These are phyloP conservation scores for Diploscapter pachys DNA, from an alignment of 1,140 invertebrate genomes.

Conservation along the genomic window DNA sequence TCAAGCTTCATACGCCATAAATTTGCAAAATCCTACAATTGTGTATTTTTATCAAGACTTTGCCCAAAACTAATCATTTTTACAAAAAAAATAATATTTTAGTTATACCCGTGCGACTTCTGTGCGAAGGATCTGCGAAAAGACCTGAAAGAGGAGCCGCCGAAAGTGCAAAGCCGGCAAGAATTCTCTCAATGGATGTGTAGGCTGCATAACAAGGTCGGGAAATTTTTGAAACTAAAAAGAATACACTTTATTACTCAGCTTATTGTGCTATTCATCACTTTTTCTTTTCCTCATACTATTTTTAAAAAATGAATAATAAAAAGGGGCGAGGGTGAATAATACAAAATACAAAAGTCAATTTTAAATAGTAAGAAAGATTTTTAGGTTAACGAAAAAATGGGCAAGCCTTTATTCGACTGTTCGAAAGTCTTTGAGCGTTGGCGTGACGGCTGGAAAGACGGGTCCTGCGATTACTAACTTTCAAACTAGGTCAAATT, in stretches of 20 bases:
- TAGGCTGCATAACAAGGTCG: slow-evolving; percentile 78
- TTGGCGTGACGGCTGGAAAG: slow-evolving; percentile 89
- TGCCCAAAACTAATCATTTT: background rate
- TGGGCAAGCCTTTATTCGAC: slow-evolving; percentile 87
- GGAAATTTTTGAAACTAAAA: background rate
- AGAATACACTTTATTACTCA: background rate
- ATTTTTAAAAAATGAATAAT: background rate
- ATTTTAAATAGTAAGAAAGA: background rate
- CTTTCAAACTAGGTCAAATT: background rate
- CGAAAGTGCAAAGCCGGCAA: slow-evolving; percentile 61
- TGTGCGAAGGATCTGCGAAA: slow-evolving; percentile 84
- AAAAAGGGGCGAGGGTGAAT: too few species aligned
- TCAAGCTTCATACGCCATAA: background rate
- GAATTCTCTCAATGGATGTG: slow-evolving; percentile 87
- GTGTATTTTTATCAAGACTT: background rate
- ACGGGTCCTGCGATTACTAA: slow-evolving; percentile 83
- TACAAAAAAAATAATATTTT: slow-evolving; percentile 48
- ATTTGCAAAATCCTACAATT: background rate
- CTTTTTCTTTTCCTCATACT: background rate
- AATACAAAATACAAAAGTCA: background rate
- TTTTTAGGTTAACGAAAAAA: slow-evolving; percentile 73
- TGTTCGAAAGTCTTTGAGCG: slow-evolving; percentile 83
- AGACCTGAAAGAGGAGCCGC: slow-evolving; percentile 66
- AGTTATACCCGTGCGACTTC: slow-evolving; percentile 87
- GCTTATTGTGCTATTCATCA: background rate